A percentile compares a stretch with the other conserved stretches of the same genome.
These are phyloP conservation scores for Gorsachius magnificus DNA, from an alignment of 2,797 vertebrate species.

Conservation along the genomic window DNA sequence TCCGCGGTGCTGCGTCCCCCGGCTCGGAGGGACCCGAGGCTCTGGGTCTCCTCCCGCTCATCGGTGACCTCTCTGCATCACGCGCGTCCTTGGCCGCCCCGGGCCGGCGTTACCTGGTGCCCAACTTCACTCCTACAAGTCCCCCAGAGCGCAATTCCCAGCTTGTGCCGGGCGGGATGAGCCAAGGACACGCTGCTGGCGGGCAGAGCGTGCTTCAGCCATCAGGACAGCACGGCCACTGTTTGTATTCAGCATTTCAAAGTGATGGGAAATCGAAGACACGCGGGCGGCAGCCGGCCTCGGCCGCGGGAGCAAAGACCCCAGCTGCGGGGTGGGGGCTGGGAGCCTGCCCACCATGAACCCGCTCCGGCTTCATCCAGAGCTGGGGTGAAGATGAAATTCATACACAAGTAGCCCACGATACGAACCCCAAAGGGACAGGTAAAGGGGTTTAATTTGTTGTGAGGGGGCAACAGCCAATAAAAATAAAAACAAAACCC, in stretches of 20 bases:
- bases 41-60: neutral
- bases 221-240: neutral
- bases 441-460: neutral
- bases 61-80: neutral
- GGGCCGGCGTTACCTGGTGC: rapidly evolving
- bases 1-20: rapidly evolving
- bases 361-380: neutral
- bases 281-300: too few relatives aligned
- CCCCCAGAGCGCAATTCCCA: neutral
- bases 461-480: neutral
- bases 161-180: neutral
- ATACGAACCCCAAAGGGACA: neutral
- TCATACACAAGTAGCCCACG: neutral
- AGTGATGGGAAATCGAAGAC: neutral
- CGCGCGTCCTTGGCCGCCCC: neutral
- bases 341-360: neutral
- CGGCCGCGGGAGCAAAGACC: neutral
- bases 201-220: neutral
- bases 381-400: neutral
- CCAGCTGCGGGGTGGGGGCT: neutral
- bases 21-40: neutral
- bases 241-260: neutral
- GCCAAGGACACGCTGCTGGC: neutral
- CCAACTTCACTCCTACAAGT: rapidly evolving
- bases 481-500: neutral